Percentiles rank a stretch among this genome's conserved stretches.
phyloP scores from a whole-genome alignment of 2,888 invertebrate species.

The Tenthredo livida region DNA sequence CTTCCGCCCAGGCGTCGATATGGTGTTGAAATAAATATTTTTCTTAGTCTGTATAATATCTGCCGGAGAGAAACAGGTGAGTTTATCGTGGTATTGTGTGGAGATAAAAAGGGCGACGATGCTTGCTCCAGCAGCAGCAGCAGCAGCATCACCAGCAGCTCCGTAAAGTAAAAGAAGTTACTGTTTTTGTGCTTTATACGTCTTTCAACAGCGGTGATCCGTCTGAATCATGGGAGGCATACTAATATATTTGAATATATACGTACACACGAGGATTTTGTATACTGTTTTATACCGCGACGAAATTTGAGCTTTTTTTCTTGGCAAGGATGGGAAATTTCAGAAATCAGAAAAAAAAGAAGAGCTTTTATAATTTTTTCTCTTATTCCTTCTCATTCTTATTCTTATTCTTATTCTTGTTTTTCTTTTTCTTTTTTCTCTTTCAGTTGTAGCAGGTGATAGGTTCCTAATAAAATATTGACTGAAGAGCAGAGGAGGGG shows the following conservation, averaged over 20 bases:
- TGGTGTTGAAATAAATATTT: not conserved
- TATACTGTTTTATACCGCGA: not conserved
- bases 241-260: not conserved
- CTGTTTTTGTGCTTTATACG: not conserved
- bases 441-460: not conserved
- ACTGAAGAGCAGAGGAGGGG: not conserved
- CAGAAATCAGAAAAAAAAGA: not conserved
- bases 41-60: not conserved
- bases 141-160: no score
- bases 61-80: not conserved
- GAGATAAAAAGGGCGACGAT: no score
- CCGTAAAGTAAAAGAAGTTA: not conserved
- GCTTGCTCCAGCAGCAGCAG: no score
- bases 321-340: not conserved
- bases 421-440: not conserved
- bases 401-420: not conserved
- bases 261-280: not conserved
- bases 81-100: not conserved
- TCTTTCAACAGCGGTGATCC: conserved; percentile 27
- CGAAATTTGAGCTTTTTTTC: not conserved
- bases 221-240: conserved; percentile 8
- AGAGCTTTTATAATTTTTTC: not conserved
- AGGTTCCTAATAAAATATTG: conserved; percentile 18
- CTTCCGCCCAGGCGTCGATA: no score
- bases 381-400: not conserved